Evolutionary conservation across 2,888 invertebrate species (phyloP), one percentile per base, ranked within the genome.

Genomic region (Cyclophora punctaria): DNA sequence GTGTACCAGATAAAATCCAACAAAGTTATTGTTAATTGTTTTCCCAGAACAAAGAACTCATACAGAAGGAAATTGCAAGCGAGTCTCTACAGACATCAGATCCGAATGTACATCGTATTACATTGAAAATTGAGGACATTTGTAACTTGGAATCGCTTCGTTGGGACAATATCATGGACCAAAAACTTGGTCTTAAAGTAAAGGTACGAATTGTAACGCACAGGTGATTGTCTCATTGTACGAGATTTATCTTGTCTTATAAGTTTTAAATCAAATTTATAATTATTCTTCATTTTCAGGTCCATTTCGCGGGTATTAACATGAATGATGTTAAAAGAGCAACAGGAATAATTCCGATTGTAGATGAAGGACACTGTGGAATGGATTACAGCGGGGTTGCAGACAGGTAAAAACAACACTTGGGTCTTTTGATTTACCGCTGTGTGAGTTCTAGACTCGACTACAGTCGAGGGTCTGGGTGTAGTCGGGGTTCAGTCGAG

Each of bases 331-430:
- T 63, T 3, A 65, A 68, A 34, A 67, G 59, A 58, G 73, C 74
- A n/a, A 57, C 55, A 5, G 78, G 72, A 35, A 57, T 56, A 33
- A 55, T 64, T 46, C 49, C 62, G 6, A 48, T 44, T 3, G 52
- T 47, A 34, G 40, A 55, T 3, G 34, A 40, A 35, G 48, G 35
- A 46, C 52, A 53, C 3, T 80, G 63, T 50, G 80, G 82, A 41
- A 78, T 80, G 75, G 83, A 83, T 51, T 83, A 78, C 51, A 83
- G 83, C 64, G 83, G 83, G 7, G 52, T 64, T 2, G 78, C 74
- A 44, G 56, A 70, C 7, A 67, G 63, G 82, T 80, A 69, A 46
- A 7, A 46, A 33, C 33, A 47, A 20, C 44, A 41, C 3, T 48
- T n/a, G 46, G 2, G 20, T 5, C 45, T 35, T 6, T 37, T 2